phyloP scores from a whole-genome alignment of 2,888 invertebrate genomes.

The Chalcosyrphus nemorum region DNA sequence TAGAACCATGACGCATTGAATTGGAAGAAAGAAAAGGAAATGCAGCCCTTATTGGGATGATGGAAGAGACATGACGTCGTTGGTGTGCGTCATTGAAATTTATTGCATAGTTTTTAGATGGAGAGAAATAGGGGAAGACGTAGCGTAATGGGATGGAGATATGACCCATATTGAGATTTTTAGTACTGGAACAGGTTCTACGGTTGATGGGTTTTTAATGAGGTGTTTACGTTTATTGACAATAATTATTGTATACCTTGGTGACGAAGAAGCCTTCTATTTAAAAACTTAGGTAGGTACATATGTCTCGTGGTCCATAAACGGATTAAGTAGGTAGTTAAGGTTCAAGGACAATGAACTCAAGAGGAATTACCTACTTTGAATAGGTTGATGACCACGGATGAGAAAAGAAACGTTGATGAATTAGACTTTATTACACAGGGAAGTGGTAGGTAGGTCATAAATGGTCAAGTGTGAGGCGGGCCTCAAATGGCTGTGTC shows the following conservation, averaged over 20 bases:
- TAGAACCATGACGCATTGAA: slow-evolving; percentile 12
- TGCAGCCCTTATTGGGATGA: slow-evolving; percentile 23
- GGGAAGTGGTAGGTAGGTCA: too few relatives aligned
- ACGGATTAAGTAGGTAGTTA: background rate
- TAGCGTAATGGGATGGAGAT: slow-evolving; percentile 34
- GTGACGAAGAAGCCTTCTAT: background rate
- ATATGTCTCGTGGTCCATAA: background rate
- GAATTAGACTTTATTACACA: too few relatives aligned
- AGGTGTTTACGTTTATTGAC: slow-evolving; percentile 63
- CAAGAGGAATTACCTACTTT: background rate
- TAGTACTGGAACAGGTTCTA: slow-evolving; percentile 57
- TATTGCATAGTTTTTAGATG: slow-evolving; percentile 71
- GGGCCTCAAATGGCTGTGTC: too few relatives aligned
- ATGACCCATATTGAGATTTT: slow-evolving; percentile 66
- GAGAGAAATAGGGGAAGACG: slow-evolving; percentile 52
- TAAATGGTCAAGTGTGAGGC: too few relatives aligned
- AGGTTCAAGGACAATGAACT: background rate
- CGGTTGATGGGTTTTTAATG: slow-evolving; percentile 68
- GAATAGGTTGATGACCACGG: too few relatives aligned
- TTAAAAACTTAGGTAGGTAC: too few relatives aligned
- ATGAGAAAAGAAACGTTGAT: too few relatives aligned
- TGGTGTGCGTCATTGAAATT: slow-evolving; percentile 39
- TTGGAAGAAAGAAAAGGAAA: slow-evolving; percentile 9
- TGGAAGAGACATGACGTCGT: background rate
- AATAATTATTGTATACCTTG: slow-evolving; percentile 4